Evolutionary conservation across 2,113 vertebrate species (phyloP).

Genomic region (Carlito syrichta): DNA sequence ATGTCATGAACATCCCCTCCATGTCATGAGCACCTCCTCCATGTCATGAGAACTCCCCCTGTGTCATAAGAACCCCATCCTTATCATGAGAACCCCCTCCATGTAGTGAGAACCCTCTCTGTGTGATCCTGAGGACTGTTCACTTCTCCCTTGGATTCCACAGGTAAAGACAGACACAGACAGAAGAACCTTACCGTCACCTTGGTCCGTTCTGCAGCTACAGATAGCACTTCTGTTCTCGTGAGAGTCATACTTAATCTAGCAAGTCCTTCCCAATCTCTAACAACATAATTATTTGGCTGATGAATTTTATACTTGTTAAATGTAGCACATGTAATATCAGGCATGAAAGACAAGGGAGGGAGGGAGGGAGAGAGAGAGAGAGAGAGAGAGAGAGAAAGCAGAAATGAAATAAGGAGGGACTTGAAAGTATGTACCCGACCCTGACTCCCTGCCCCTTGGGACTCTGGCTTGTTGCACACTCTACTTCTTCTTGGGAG

Average conservation of each 20-base stretch:
- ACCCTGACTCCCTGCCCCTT: fast-evolving
- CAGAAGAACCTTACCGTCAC: background rate
- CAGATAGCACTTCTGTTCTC: background rate
- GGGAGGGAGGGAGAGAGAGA: background rate
- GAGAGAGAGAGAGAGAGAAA: background rate
- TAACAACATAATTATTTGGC: background rate
- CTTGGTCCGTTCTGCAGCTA: background rate
- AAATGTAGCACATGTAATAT: background rate
- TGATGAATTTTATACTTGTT: background rate
- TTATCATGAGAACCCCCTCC: too few species aligned
- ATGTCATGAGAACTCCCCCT: too few species aligned
- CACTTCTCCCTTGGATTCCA: background rate
- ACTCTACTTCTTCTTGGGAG: background rate
- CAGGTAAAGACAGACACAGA: background rate
- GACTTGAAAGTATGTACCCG: background rate
- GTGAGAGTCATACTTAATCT: background rate
- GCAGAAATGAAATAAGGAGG: background rate
- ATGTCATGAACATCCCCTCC: too few species aligned
- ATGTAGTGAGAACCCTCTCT: too few species aligned
- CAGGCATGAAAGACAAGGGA: background rate
- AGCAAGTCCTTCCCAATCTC: background rate
- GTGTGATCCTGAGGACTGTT: background rate
- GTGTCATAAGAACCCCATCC: too few species aligned
- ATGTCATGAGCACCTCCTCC: too few species aligned
- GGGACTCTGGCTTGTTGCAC: too few species aligned